Conservation (phyloP, 1,140 invertebrate genomes). For the Drosophila arizonae region DNA sequence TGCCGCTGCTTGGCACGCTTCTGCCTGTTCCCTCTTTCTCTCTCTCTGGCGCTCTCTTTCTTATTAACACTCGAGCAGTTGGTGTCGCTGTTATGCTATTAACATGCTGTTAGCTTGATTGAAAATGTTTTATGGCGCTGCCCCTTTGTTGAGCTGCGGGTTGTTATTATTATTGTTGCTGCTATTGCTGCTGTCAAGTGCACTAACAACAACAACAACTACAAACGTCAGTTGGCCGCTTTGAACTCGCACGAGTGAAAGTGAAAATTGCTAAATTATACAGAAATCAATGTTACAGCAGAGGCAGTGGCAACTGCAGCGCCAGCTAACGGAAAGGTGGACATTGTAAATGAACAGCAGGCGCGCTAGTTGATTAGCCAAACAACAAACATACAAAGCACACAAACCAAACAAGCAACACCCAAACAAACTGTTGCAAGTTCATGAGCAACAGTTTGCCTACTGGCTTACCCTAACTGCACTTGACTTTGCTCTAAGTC, state of each 20-base stretch:
- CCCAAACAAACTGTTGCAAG: constrained; percentile 69
- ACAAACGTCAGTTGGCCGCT: constrained; percentile 54
- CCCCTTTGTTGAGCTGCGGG: constrained; percentile 9
- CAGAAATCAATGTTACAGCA: constrained; percentile 67
- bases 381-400: constrained; percentile 45
- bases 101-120: constrained; percentile 80
- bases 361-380: constrained; percentile 44
- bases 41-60: neutral
- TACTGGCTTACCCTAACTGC: constrained; percentile 11
- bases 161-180: constrained; percentile 6
- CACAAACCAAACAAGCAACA: constrained; percentile 25
- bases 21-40: constrained; percentile 9
- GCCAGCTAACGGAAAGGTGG: constrained; percentile 26
- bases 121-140: constrained; percentile 72
- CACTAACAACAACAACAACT: constrained; percentile 13
- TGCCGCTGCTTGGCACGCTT: neutral
- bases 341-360: constrained; percentile 44
- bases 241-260: constrained; percentile 65
- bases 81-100: constrained; percentile 64
- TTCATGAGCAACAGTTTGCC: constrained; percentile 39
- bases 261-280: constrained; percentile 79
- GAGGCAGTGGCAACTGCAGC: constrained; percentile 17
- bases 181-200: constrained; percentile 6
- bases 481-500: constrained; percentile 42
- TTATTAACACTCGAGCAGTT: constrained; percentile 39